These are phyloP conservation scores for Triplophysa yarkandensis DNA, from an alignment of 2,797 vertebrate species.

Conservation along the genomic window DNA sequence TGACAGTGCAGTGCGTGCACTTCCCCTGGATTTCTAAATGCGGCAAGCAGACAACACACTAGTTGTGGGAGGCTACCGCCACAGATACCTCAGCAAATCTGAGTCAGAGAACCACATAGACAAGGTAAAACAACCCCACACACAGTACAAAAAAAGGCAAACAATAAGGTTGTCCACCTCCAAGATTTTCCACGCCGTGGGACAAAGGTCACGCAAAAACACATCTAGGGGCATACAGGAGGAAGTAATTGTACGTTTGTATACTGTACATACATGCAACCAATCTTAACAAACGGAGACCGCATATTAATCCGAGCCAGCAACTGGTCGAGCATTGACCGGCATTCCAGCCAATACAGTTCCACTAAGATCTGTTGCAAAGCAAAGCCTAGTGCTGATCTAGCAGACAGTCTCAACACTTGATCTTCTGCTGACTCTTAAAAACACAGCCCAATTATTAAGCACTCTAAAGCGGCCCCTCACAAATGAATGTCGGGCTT, in stretches of 20 bases:
- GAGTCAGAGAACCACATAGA: constrained; percentile 58
- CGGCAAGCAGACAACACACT: constrained; percentile 49
- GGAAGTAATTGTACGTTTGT: background rate
- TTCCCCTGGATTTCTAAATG: constrained; percentile 58
- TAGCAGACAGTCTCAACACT: constrained; percentile 8
- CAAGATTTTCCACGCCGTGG: constrained; percentile 62
- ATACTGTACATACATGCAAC: background rate
- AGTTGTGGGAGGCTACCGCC: constrained; percentile 58
- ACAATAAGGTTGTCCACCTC: constrained; percentile 47
- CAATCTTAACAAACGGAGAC: background rate
- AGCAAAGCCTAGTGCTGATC: constrained; percentile 19
- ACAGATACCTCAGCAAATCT: constrained; percentile 54
- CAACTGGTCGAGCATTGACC: constrained; percentile 18
- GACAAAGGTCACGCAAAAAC: constrained; percentile 43
- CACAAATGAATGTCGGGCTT: constrained; percentile 16
- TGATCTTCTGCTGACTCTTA: constrained; percentile 42
- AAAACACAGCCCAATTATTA: constrained; percentile 21
- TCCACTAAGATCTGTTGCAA: background rate
- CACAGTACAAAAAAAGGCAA: constrained; percentile 54
- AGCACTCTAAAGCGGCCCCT: constrained; percentile 8
- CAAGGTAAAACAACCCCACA: constrained; percentile 49
- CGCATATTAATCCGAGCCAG: background rate
- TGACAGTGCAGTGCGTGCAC: constrained; percentile 63
- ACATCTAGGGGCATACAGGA: background rate
- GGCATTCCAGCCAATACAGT: constrained; percentile 7